Evolutionary conservation across 2,113 vertebrate species (phyloP).

Genomic region (Semnornis frantzii): DNA sequence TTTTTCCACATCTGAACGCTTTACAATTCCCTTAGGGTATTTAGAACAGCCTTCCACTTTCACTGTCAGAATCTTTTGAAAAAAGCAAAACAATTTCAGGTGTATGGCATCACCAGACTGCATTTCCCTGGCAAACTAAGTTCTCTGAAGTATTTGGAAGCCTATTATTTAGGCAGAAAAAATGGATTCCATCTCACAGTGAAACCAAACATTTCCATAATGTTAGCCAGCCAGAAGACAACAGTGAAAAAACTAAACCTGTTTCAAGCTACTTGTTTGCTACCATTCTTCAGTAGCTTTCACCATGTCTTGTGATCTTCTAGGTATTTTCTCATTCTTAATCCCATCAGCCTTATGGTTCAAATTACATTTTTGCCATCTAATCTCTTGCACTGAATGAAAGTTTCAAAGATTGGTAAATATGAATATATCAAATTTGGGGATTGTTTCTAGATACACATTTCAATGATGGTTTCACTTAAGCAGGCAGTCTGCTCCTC

Average conservation of each 20-base stretch:
- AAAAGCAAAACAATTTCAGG: slow-evolving; percentile 33
- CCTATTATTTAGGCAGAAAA: not conserved
- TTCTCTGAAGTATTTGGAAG: not conserved
- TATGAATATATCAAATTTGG: not conserved
- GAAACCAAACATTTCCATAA: not conserved
- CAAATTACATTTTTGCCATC: not conserved
- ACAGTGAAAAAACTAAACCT: not conserved
- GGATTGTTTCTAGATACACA: not conserved
- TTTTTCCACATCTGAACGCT: slow-evolving; percentile 85
- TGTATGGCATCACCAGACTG: not conserved
- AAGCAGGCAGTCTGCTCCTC: not conserved
- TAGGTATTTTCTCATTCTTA: not conserved
- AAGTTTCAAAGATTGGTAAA: not conserved
- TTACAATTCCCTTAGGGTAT: slow-evolving; percentile 86
- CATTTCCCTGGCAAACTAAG: not conserved
- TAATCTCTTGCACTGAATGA: not conserved
- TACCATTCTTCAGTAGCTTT: not conserved
- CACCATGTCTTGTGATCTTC: not conserved
- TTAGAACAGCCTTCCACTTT: slow-evolving; percentile 81
- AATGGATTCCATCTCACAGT: not conserved
- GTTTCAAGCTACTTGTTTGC: not conserved
- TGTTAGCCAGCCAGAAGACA: not conserved
- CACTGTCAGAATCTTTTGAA: slow-evolving; percentile 78
- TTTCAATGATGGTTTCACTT: not conserved
- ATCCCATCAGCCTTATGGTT: not conserved